Evolutionary conservation across 2,888 invertebrate genomes (phyloP).

Genomic region (Chrysotoxum bicinctum): DNA sequence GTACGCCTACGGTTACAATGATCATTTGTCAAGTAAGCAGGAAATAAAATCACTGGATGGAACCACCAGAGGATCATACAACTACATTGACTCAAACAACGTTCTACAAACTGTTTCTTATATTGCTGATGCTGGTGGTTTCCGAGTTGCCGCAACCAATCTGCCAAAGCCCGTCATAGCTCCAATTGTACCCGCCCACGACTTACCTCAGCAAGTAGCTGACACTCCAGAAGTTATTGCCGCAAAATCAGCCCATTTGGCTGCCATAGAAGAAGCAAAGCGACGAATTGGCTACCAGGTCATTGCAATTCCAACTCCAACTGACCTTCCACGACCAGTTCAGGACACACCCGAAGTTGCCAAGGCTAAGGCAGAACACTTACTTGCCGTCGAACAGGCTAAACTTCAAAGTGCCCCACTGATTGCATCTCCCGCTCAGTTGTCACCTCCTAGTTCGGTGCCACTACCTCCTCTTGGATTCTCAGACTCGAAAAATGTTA

Average conservation of each 20-base stretch:
- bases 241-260: neutral
- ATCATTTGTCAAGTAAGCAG: constrained; percentile 84
- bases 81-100: constrained; percentile 84
- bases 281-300: neutral
- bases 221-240: constrained; percentile 1
- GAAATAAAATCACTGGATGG: constrained; percentile 84
- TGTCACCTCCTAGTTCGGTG: too few relatives aligned
- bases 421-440: too few relatives aligned
- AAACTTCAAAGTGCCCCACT: neutral
- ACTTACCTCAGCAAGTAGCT: neutral
- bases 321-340: neutral
- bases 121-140: constrained; percentile 84
- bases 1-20: constrained; percentile 82
- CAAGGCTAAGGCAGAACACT: neutral
- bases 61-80: constrained; percentile 85
- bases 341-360: neutral
- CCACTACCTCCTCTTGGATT: too few relatives aligned
- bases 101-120: constrained; percentile 84
- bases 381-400: neutral
- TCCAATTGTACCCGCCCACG: constrained; percentile 74
- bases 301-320: too few relatives aligned
- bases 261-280: neutral
- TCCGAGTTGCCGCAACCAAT: constrained; percentile 85
- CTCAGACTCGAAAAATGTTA: too few relatives aligned
- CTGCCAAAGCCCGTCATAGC: constrained; percentile 81